Conservation (phyloP, 2,888 invertebrate species). For the Steinernema scapterisci region DNA sequence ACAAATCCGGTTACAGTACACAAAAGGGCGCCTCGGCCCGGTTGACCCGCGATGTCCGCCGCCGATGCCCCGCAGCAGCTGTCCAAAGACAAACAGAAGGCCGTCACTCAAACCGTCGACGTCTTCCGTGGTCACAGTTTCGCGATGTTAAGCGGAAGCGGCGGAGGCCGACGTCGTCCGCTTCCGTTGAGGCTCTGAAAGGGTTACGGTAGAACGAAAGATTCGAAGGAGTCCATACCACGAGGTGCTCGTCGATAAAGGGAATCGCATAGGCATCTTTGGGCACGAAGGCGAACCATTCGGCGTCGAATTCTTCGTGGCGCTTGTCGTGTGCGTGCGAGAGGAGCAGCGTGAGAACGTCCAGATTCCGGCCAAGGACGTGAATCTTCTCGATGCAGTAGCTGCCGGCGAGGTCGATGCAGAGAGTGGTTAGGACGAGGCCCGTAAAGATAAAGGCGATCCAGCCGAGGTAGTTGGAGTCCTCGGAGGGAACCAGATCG, state of each 20-base stretch:
- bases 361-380: slow-evolving; percentile 49
- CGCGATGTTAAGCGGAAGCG: slow-evolving; percentile 26
- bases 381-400: slow-evolving; percentile 57
- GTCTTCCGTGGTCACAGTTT: background rate
- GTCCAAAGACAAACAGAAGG: slow-evolving; percentile 6
- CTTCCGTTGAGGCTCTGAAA: slow-evolving; percentile 20
- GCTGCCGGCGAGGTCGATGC: slow-evolving; percentile 56
- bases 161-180: background rate
- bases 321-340: slow-evolving; percentile 9
- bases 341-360: slow-evolving; percentile 20
- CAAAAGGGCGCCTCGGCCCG: background rate
- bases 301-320: background rate
- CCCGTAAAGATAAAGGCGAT: slow-evolving; percentile 65
- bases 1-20: background rate
- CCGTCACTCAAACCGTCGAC: background rate
- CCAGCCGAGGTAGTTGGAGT: slow-evolving; percentile 51
- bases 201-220: slow-evolving; percentile 10
- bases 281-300: slow-evolving; percentile 58
- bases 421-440: slow-evolving; percentile 54
- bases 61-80: background rate
- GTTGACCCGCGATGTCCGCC: no score
- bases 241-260: slow-evolving; percentile 52
- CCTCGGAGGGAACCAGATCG: slow-evolving; percentile 58
- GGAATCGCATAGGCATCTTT: slow-evolving; percentile 54
- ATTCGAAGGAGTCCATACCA: background rate